Conservation (phyloP, 1,140 invertebrate species). For the Meteorus sp. region DNA sequence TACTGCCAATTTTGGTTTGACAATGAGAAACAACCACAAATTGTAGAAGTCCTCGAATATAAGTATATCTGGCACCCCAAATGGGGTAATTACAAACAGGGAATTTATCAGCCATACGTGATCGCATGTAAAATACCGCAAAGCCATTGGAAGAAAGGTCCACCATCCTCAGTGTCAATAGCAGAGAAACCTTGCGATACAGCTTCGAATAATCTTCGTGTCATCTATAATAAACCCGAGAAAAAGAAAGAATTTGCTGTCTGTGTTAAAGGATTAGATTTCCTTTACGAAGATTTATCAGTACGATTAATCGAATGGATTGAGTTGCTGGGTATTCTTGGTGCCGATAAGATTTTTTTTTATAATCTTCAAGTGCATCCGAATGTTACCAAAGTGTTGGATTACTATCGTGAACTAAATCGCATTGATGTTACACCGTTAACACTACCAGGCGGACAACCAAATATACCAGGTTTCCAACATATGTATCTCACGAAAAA, state of each 20-base stretch:
- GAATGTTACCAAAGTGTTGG: constrained; percentile 86
- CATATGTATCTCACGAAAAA: constrained; percentile 89
- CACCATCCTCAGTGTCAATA: constrained; percentile 83
- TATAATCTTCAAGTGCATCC: constrained; percentile 86
- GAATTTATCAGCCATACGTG: constrained; percentile 88
- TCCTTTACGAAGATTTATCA: constrained; percentile 87
- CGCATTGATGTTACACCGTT: constrained; percentile 83
- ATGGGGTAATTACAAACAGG: constrained; percentile 93
- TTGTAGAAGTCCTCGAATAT: constrained; percentile 83
- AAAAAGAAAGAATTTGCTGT: constrained; percentile 85
- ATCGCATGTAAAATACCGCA: constrained; percentile 85
- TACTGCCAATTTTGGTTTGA: constrained; percentile 92
- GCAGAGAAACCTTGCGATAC: constrained; percentile 84
- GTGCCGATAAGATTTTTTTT: constrained; percentile 91
- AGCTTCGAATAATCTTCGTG: constrained; percentile 83
- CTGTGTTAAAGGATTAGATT: constrained; percentile 92
- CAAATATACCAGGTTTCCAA: constrained; percentile 84
- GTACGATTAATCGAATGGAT: constrained; percentile 94
- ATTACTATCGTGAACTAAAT: constrained; percentile 76
- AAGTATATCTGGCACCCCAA: constrained; percentile 94
- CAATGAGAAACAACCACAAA: constrained; percentile 72
- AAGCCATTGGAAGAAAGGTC: constrained; percentile 66
- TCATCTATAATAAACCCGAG: constrained; percentile 77
- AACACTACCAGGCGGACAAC: constrained; percentile 87
- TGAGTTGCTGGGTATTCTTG: constrained; percentile 81